phyloP scores from a whole-genome alignment of 2,113 vertebrate genomes.

The Zeus faber region DNA sequence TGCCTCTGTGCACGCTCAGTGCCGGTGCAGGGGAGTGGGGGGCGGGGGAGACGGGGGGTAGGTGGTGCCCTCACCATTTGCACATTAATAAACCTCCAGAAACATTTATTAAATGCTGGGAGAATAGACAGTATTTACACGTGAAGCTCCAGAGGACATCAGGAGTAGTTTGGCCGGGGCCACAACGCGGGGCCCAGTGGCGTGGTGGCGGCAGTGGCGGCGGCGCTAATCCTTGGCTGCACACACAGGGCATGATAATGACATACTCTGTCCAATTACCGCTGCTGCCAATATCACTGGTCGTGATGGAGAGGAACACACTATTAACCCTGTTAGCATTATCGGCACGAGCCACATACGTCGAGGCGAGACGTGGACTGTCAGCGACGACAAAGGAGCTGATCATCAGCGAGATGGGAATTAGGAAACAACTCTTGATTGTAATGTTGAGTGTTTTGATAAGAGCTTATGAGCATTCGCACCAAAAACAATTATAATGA shows the following conservation, averaged over 20 bases:
- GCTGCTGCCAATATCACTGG: slow-evolving; percentile 57
- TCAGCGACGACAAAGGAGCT: slow-evolving; percentile 29
- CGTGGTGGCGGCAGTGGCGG: too few relatives aligned
- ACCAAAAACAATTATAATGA: too few relatives aligned
- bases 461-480: too few relatives aligned
- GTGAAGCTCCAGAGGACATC: slow-evolving; percentile 59
- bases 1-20: slow-evolving; percentile 70
- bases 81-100: slow-evolving; percentile 77
- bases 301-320: slow-evolving; percentile 68
- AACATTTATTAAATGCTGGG: slow-evolving; percentile 74
- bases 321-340: slow-evolving; percentile 64
- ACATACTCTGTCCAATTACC: slow-evolving; percentile 70
- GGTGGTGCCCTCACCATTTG: slow-evolving; percentile 64
- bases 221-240: slow-evolving; percentile 59
- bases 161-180: slow-evolving; percentile 48
- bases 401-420: slow-evolving; percentile 21
- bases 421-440: too few relatives aligned
- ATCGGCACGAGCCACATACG: slow-evolving; percentile 44
- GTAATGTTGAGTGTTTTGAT: too few relatives aligned
- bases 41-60: slow-evolving; percentile 4
- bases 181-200: slow-evolving; percentile 48
- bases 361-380: slow-evolving; percentile 39
- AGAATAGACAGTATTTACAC: slow-evolving; percentile 74
- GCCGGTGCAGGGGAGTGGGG: slow-evolving; percentile 18
- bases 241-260: slow-evolving; percentile 56